phyloP scores from a whole-genome alignment of 2,113 vertebrate genomes.

The Pterocles orientalis region DNA sequence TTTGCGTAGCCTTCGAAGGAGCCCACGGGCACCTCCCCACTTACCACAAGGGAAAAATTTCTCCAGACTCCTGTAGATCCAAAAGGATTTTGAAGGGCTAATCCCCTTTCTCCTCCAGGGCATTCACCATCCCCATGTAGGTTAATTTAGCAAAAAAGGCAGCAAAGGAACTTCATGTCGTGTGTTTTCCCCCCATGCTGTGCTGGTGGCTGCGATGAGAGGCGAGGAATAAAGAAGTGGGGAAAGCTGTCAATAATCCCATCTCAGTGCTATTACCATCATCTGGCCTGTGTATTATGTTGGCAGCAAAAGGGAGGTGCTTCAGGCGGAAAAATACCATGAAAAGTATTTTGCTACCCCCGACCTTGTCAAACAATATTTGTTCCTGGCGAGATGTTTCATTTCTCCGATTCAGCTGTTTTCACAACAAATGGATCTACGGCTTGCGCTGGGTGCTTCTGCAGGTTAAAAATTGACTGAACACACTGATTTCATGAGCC shows the following conservation, averaged over 20 bases:
- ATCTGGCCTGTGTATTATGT: background rate
- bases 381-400: conserved; percentile 8
- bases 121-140: background rate
- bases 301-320: conserved; percentile 27
- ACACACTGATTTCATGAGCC: background rate
- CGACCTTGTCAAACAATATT: background rate
- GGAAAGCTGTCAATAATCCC: background rate
- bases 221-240: background rate
- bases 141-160: background rate
- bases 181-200: background rate
- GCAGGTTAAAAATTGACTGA: conserved; percentile 3
- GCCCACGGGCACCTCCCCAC: background rate
- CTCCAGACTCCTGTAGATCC: background rate
- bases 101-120: background rate
- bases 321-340: background rate
- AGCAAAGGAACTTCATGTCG: background rate
- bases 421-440: background rate
- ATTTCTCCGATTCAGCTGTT: background rate
- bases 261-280: background rate
- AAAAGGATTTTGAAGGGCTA: background rate
- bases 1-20: background rate
- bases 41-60: background rate
- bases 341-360: background rate
- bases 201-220: background rate
- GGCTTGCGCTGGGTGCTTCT: background rate